Evolutionary conservation across 1,140 invertebrate genomes (phyloP), one percentile per base, ranked within the genome.

Genomic region (Drosophila kanapiae): DNA sequence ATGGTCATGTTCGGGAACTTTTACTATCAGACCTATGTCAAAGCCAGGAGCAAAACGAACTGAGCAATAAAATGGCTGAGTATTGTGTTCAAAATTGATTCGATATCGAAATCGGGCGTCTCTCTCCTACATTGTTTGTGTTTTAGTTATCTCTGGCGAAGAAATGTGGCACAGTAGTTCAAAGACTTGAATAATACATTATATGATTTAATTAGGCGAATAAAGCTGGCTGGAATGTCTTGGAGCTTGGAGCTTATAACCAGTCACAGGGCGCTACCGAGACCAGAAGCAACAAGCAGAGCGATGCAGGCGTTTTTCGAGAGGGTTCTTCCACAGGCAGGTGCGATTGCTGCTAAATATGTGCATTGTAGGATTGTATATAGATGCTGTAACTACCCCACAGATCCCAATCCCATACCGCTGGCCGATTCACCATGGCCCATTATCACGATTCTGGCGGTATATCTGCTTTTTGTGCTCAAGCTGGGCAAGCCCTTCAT

Each of bases 1-100:
- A 94, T 97, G n/a, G 87, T 95, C 62, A 94, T 98, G 38, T 98
- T 98, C 91, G 94, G 94, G 1, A 95, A 98, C 53, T 98, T 98
- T 93, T 98, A 98, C 91, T 74, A 70, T 27, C 40, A 75, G 7
- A 31, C 63, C 5, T 88, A 83, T 38, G 14, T 82, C 1, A 78
- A 40, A 31, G 64, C 35, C 16, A 65, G 67, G 37, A 49, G 53
- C 47, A 51, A 40, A 37, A 0, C 18, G 8, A 16, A 78, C 45
- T 35, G 45, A 81, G 9, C 27, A 40, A 48, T 67, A 64, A 78
- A 65, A 10, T 13, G 14, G 13, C 11, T 38, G 11, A 23, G n/a
- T 48, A 48, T 56, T 59, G 33, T 40, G 18, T 23, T 18, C 1
- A 5, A 23, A 67, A 6, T 38, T 51, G 11, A 65, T 16, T 38